Conservation (phyloP, 2,888 invertebrate species). For the Chaetogeoica ovagalla region DNA sequence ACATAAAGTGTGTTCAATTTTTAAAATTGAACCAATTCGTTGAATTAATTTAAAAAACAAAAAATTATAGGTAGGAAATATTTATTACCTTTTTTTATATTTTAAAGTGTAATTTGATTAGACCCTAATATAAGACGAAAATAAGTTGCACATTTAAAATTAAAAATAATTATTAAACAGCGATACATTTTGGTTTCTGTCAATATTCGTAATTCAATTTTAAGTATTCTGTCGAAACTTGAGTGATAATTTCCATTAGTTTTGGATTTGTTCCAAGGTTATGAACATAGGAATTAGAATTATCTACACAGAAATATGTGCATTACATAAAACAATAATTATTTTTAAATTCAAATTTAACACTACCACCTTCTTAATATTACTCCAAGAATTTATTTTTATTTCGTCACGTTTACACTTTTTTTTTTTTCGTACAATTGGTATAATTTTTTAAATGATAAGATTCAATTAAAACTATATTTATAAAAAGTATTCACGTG, state of each 20-base stretch:
- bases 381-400: neutral
- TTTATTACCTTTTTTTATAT: neutral
- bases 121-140: neutral
- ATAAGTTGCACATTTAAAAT: neutral
- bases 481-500: no score
- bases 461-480: no score
- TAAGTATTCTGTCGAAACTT: slow-evolving; percentile 27
- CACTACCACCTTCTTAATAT: neutral
- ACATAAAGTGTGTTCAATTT: neutral
- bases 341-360: slow-evolving; percentile 31
- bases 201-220: neutral
- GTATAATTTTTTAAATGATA: no score
- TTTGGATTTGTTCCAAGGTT: slow-evolving; percentile 48
- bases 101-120: slow-evolving; percentile 18
- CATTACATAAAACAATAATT: slow-evolving; percentile 30
- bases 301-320: neutral
- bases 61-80: neutral
- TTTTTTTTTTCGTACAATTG: no score
- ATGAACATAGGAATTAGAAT: slow-evolving; percentile 19
- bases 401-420: neutral
- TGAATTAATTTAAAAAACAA: neutral
- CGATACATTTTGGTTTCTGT: neutral
- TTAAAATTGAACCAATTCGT: slow-evolving; percentile 10
- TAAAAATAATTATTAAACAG: neutral
- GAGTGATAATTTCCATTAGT: slow-evolving; percentile 27